A percentile compares a stretch with the other conserved stretches of the same genome.
These are phyloP conservation scores for Chrysomallon squamiferum DNA, from an alignment of 1,140 invertebrate genomes.

Conservation along the genomic window DNA sequence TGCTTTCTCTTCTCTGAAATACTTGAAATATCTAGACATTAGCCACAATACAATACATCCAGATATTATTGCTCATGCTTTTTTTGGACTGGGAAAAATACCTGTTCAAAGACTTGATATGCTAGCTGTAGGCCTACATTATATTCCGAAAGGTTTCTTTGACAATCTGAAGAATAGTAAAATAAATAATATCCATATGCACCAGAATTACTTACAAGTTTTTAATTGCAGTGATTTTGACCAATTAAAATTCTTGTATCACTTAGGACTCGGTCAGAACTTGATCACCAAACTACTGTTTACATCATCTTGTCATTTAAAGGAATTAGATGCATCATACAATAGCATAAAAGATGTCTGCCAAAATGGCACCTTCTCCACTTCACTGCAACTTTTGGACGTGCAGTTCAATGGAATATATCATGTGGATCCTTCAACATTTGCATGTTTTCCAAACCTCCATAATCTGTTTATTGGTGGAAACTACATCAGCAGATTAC, in stretches of 20 bases:
- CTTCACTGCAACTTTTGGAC: no score
- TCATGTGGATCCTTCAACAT: no score
- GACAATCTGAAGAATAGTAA: not conserved
- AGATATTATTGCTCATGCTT: not conserved
- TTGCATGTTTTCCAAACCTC: no score
- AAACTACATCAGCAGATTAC: no score
- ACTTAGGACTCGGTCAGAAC: not conserved
- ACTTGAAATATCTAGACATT: no score
- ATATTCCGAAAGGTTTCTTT: not conserved
- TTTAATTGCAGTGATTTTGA: not conserved
- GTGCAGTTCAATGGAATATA: no score
- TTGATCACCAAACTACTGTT: not conserved
- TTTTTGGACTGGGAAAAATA: not conserved
- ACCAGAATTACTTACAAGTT: not conserved
- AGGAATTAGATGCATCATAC: not conserved
- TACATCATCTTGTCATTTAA: not conserved
- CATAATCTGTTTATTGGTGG: no score
- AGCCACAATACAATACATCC: no score
- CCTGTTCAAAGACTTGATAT: not conserved
- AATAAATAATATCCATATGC: not conserved
- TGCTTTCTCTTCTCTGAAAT: no score
- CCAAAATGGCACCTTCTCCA: no score
- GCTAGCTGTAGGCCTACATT: not conserved
- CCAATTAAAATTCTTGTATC: not conserved
- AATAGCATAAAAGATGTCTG: not conserved